phyloP scores from a whole-genome alignment of 1,140 invertebrate species.

The Trinorchestia longiramus region DNA sequence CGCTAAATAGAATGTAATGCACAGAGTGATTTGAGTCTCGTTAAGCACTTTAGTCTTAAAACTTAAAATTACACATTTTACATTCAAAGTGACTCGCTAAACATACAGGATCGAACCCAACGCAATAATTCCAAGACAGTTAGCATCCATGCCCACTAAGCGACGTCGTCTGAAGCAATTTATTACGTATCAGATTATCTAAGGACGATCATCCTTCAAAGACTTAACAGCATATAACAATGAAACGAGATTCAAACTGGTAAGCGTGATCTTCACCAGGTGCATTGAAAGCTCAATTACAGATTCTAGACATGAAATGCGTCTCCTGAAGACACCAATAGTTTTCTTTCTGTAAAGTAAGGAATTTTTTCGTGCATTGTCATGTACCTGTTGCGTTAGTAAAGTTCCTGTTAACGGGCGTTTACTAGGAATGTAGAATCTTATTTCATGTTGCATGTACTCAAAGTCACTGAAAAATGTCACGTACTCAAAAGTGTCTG shows the following conservation, averaged over 20 bases:
- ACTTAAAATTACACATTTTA: not conserved
- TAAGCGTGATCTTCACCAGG: not conserved
- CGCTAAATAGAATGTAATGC: not conserved
- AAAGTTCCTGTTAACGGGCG: not conserved
- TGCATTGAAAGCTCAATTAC: not conserved
- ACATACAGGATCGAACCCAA: not conserved
- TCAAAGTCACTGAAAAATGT: not conserved
- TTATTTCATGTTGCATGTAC: slow-evolving; percentile 20
- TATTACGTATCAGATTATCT: not conserved
- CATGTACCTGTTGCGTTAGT: not conserved
- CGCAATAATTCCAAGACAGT: not conserved
- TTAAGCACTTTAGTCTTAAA: not conserved
- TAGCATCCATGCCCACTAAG: not conserved
- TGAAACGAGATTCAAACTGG: not conserved
- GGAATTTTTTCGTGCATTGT: not conserved
- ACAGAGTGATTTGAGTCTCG: not conserved
- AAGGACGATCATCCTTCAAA: not conserved
- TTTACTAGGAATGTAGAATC: not conserved
- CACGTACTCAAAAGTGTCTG: not conserved
- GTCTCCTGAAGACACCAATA: not conserved
- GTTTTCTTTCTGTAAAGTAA: slow-evolving; percentile 28
- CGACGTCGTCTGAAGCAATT: not conserved
- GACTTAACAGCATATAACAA: not conserved
- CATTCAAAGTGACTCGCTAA: not conserved
- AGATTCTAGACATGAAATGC: not conserved